These are phyloP conservation scores for Pyxicephalus adspersus DNA, from an alignment of 2,113 vertebrate genomes.

Conservation along the genomic window DNA sequence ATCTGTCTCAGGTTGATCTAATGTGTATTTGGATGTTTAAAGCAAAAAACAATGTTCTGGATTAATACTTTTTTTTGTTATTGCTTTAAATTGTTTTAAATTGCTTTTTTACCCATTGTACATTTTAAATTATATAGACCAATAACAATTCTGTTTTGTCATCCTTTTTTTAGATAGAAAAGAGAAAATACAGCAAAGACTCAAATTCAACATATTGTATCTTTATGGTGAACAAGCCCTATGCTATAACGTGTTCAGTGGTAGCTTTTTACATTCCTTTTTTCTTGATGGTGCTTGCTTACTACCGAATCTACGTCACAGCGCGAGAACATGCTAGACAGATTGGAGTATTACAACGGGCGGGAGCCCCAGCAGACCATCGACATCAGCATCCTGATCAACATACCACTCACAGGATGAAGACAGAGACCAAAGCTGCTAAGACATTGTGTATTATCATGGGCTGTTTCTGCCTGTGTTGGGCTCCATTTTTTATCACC, in stretches of 20 bases:
- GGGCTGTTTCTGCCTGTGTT: slow-evolving; percentile 99
- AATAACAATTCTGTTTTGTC: neutral
- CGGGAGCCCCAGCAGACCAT: slow-evolving; percentile 74
- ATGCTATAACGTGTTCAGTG: slow-evolving; percentile 95
- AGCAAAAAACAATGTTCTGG: too few relatives aligned
- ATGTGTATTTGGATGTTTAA: too few relatives aligned
- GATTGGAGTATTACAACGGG: slow-evolving; percentile 89
- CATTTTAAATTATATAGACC: neutral
- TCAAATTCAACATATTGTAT: slow-evolving; percentile 92
- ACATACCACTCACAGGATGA: slow-evolving; percentile 92
- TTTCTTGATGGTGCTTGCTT: slow-evolving; percentile 95
- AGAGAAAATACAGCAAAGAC: slow-evolving; percentile 79
- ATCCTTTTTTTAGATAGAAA: slow-evolving; percentile 78
- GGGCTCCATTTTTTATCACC: slow-evolving; percentile 97
- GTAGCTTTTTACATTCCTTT: slow-evolving; percentile 98
- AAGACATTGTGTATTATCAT: slow-evolving; percentile 98
- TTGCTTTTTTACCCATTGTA: too few relatives aligned
- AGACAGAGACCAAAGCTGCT: slow-evolving; percentile 95
- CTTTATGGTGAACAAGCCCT: slow-evolving; percentile 99
- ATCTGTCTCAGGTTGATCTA: too few relatives aligned
- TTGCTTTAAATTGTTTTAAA: too few relatives aligned
- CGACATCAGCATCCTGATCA: slow-evolving; percentile 79
- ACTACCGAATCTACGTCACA: slow-evolving; percentile 95
- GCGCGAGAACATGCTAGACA: slow-evolving; percentile 91
- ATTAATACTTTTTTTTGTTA: too few relatives aligned